Conservation (phyloP, 2,888 invertebrate species). For the Crocallis elinguaria region DNA sequence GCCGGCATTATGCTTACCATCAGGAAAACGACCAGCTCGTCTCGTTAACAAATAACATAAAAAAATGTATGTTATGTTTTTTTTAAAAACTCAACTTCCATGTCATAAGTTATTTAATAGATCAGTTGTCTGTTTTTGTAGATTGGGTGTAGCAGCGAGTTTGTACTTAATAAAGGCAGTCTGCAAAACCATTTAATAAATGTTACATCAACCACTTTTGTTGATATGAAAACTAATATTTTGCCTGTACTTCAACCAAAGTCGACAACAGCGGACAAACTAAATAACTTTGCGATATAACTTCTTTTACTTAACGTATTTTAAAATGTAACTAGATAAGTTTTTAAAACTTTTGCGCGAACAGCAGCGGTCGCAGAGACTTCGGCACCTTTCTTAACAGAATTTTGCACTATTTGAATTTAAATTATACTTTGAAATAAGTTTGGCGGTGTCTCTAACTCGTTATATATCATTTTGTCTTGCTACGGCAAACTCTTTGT, state of each 20-base stretch:
- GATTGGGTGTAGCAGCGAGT: too few relatives aligned
- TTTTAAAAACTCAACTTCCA: too few relatives aligned
- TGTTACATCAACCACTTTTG: neutral
- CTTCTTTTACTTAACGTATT: conserved; percentile 7
- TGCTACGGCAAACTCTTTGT: neutral
- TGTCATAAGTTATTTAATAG: too few relatives aligned
- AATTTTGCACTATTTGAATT: conserved; percentile 27
- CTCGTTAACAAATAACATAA: too few relatives aligned
- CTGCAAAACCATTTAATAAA: too few relatives aligned
- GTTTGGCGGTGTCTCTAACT: conserved; percentile 13
- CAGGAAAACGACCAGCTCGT: too few relatives aligned
- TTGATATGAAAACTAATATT: too few relatives aligned
- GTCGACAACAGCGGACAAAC: conserved; percentile 12
- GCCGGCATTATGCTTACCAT: too few relatives aligned
- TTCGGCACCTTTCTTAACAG: conserved; percentile 21
- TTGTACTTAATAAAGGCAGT: too few relatives aligned
- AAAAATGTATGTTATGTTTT: too few relatives aligned
- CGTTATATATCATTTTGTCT: conserved; percentile 11
- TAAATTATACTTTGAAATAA: conserved; percentile 32
- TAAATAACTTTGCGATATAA: neutral
- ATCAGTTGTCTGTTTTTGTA: too few relatives aligned
- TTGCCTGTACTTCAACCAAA: too few relatives aligned
- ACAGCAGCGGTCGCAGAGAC: conserved; percentile 3
- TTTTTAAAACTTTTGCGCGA: conserved; percentile 21
- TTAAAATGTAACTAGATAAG: conserved; percentile 29